A percentile compares a stretch with the other conserved stretches of the same genome.
Conservation (phyloP, 2,797 vertebrate genomes). For the Esox masquinongy region DNA sequence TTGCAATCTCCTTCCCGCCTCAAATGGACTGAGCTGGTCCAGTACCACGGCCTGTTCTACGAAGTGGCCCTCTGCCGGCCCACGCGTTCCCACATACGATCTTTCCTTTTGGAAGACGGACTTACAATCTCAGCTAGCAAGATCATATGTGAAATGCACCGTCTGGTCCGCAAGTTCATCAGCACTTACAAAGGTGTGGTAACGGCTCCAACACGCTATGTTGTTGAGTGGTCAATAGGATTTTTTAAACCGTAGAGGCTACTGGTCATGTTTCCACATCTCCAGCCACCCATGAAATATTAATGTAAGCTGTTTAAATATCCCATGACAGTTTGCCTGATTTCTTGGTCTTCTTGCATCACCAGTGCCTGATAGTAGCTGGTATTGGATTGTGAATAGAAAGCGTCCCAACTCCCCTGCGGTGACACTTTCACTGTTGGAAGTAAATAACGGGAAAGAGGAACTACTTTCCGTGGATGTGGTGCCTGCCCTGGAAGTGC, state of each 20-base stretch:
- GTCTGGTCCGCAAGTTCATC: slow-evolving; percentile 59
- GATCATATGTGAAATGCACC: slow-evolving; percentile 49
- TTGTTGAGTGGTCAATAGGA: not conserved
- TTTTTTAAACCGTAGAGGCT: not conserved
- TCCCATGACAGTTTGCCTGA: not conserved
- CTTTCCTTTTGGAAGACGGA: slow-evolving; percentile 58
- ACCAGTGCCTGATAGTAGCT: slow-evolving; percentile 33
- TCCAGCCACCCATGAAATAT: not conserved
- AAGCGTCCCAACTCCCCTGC: slow-evolving; percentile 74
- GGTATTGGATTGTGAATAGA: slow-evolving; percentile 57
- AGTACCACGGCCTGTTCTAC: slow-evolving; percentile 55
- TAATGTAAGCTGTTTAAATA: not conserved
- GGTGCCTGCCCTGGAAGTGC: slow-evolving; percentile 76
- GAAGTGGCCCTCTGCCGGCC: slow-evolving; percentile 37
- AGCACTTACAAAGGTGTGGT: slow-evolving; percentile 57
- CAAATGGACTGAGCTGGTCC: slow-evolving; percentile 31
- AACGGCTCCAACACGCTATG: not conserved
- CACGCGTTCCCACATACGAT: slow-evolving; percentile 40
- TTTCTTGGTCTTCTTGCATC: not conserved
- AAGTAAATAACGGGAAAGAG: slow-evolving; percentile 42
- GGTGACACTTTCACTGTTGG: slow-evolving; percentile 79
- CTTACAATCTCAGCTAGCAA: slow-evolving; percentile 49
- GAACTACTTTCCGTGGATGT: slow-evolving; percentile 81
- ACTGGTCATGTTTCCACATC: not conserved
- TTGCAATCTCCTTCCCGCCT: slow-evolving; percentile 38